Conservation (phyloP, 2,797 vertebrate genomes). For the Linurgus olivaceus region DNA sequence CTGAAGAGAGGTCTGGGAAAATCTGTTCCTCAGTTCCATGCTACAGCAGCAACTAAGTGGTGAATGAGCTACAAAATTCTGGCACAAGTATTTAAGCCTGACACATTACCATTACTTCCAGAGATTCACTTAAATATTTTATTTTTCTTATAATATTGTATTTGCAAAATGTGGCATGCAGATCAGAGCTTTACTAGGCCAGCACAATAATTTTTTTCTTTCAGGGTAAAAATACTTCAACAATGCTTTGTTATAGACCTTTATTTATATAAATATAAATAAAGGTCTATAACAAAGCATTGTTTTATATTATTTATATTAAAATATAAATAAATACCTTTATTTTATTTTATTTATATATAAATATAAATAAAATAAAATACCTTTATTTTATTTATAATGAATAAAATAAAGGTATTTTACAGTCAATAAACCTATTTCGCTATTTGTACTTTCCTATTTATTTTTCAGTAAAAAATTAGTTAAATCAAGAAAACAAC, state of each 20-base stretch:
- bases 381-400: background rate
- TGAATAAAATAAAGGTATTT: background rate
- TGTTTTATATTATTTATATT: no score
- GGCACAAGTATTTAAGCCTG: background rate
- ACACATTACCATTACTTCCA: background rate
- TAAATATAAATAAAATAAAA: no score
- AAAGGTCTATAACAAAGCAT: no score
- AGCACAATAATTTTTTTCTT: background rate
- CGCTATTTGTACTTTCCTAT: background rate
- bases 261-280: no score
- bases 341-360: no score
- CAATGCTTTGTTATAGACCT: background rate
- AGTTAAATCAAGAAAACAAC: background rate
- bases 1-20: background rate
- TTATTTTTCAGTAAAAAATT: background rate
- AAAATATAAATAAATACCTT: no score
- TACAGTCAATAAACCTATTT: background rate
- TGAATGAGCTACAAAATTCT: background rate
- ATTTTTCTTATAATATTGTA: background rate
- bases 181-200: background rate
- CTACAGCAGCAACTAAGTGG: background rate
- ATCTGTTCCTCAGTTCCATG: background rate
- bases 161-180: background rate
- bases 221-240: background rate
- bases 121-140: background rate